A percentile compares a stretch with the other conserved stretches of the same genome.
Conservation (phyloP, 2,797 vertebrate species). For the Alosa sapidissima region DNA sequence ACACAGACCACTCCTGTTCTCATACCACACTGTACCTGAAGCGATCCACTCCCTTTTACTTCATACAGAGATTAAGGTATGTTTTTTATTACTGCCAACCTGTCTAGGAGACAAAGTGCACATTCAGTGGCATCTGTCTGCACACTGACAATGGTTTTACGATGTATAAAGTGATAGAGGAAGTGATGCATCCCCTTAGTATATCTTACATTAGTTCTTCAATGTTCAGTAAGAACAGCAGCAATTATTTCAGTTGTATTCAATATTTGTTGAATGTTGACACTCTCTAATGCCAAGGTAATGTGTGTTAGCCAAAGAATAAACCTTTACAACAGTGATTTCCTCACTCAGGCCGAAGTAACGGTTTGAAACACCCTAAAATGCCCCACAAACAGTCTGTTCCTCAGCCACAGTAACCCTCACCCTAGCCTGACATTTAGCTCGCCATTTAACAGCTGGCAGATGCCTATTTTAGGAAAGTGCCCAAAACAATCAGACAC, state of each 20-base stretch:
- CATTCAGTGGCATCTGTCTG: background rate
- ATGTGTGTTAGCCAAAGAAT: background rate
- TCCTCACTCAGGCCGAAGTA: background rate
- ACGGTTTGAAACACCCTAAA: background rate
- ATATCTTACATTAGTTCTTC: background rate
- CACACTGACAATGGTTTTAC: background rate
- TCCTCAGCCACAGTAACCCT: background rate
- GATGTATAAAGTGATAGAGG: background rate
- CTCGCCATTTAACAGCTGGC: conserved; percentile 7
- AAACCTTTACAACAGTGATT: background rate
- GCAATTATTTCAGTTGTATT: background rate
- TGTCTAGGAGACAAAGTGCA: background rate
- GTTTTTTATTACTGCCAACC: background rate
- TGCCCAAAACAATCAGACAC: background rate
- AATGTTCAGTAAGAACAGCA: background rate
- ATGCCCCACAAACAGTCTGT: background rate
- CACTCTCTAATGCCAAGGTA: background rate
- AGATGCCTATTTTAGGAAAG: conserved; percentile 2
- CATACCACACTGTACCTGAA: background rate
- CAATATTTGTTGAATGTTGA: background rate
- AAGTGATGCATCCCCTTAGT: background rate
- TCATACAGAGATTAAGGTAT: background rate
- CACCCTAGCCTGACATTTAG: conserved; percentile 2
- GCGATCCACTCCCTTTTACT: background rate
- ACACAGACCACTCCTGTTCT: background rate